phyloP scores from a whole-genome alignment of 2,797 vertebrate species.

The Limosa lapponica region DNA sequence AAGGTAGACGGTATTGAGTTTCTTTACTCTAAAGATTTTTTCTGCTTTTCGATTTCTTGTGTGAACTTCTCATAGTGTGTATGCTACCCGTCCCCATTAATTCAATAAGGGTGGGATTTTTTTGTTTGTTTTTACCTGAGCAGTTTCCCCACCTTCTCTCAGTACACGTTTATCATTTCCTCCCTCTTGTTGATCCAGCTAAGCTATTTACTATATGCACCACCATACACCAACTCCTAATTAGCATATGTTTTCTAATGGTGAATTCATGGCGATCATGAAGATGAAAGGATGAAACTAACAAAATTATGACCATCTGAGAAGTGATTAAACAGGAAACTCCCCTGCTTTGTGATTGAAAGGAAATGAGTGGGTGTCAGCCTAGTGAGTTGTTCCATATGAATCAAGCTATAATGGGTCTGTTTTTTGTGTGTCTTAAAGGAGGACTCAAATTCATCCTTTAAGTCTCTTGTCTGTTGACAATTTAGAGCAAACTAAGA shows the following conservation, averaged over 20 bases:
- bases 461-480: background rate
- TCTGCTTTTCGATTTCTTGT: background rate
- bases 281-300: conserved; percentile 53
- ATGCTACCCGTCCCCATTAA: background rate
- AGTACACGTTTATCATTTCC: background rate
- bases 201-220: background rate
- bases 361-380: conserved; percentile 57
- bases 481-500: background rate
- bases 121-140: background rate
- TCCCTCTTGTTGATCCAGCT: background rate
- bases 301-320: conserved; percentile 56
- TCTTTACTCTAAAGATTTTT: background rate
- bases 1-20: background rate
- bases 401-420: conserved; percentile 55
- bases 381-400: conserved; percentile 48
- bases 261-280: background rate
- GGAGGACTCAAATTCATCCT: background rate
- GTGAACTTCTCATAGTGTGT: background rate
- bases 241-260: background rate
- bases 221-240: background rate
- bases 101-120: background rate
- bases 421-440: conserved; percentile 18
- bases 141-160: background rate
- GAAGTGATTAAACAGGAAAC: conserved; percentile 58
- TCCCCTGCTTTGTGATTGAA: conserved; percentile 39